Evolutionary conservation across 2,888 invertebrate genomes (phyloP).

Genomic region (Abscondita cerata): DNA sequence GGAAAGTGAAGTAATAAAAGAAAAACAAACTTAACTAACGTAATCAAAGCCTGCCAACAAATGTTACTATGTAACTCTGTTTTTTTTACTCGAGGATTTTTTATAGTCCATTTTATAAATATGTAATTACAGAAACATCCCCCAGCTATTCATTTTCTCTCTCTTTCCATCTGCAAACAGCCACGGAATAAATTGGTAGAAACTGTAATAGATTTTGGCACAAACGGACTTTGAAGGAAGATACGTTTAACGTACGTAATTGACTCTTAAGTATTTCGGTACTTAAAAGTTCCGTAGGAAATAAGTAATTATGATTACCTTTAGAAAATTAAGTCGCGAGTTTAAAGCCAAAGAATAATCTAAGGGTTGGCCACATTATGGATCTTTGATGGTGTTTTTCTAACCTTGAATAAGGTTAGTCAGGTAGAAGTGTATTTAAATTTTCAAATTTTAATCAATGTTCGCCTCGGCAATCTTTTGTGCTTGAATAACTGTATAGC

Average conservation of each 20-base stretch:
- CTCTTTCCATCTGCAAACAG: slow-evolving; percentile 14
- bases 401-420: slow-evolving; percentile 26
- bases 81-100: slow-evolving; percentile 30
- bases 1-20: slow-evolving; percentile 20
- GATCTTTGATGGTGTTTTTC: slow-evolving; percentile 30
- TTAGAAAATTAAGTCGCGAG: slow-evolving; percentile 28
- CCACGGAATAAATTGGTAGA: slow-evolving; percentile 26
- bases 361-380: slow-evolving; percentile 26
- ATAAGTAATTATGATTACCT: slow-evolving; percentile 30
- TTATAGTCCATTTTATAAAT: slow-evolving; percentile 37
- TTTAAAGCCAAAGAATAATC: slow-evolving; percentile 25
- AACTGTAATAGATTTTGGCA: slow-evolving; percentile 26
- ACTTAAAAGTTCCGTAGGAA: slow-evolving; percentile 27
- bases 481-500: slow-evolving; percentile 10
- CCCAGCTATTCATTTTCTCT: slow-evolving; percentile 26
- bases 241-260: slow-evolving; percentile 21
- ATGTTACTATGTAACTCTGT: slow-evolving; percentile 23
- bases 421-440: slow-evolving; percentile 28
- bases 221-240: slow-evolving; percentile 13
- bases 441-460: slow-evolving; percentile 32
- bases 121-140: slow-evolving; percentile 35
- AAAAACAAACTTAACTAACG: slow-evolving; percentile 22
- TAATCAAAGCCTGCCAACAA: slow-evolving; percentile 29
- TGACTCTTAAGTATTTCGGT: slow-evolving; percentile 24
- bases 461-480: slow-evolving; percentile 20